Percentiles rank a stretch among this genome's conserved stretches.
Conservation (phyloP, 1,140 invertebrate species). For the Ceratoteleas bidentatus region DNA sequence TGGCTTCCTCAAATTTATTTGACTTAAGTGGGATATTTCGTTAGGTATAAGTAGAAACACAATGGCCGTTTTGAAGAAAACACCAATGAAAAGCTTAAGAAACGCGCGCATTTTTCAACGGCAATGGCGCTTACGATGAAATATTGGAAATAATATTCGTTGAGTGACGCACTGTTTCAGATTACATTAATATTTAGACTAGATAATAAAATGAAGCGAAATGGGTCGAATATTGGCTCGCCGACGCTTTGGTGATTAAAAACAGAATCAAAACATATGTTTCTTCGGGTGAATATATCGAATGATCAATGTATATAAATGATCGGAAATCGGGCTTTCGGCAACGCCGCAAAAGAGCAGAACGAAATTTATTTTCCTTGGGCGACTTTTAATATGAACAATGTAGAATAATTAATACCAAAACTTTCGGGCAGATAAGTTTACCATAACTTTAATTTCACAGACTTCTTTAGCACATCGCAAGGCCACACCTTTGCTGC, state of each 20-base stretch:
- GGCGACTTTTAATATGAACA: constrained; percentile 13
- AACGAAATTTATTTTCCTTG: constrained; percentile 15
- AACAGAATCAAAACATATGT: constrained; percentile 30
- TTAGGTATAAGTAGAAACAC: constrained; percentile 29
- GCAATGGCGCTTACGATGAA: constrained; percentile 20
- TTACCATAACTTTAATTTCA: no score
- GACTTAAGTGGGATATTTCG: constrained; percentile 36
- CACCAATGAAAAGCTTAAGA: no score
- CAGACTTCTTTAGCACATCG: background rate
- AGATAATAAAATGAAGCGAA: constrained; percentile 31
- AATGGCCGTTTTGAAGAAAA: constrained; percentile 38
- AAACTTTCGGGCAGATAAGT: background rate
- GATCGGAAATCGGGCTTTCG: constrained; percentile 21
- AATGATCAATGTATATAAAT: constrained; percentile 18
- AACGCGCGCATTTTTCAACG: constrained; percentile 28
- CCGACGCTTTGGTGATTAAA: constrained; percentile 42
- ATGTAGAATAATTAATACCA: constrained; percentile 35
- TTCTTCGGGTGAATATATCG: constrained; percentile 3
- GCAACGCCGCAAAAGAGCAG: constrained; percentile 14
- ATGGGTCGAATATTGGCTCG: constrained; percentile 27
- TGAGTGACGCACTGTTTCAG: constrained; percentile 10
- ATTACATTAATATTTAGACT: constrained; percentile 28
- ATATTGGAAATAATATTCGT: constrained; percentile 33
- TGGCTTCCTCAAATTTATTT: constrained; percentile 44
- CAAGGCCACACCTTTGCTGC: background rate